phyloP scores from a whole-genome alignment of 1,140 invertebrate species.

The Panagrolaimus sp. region DNA sequence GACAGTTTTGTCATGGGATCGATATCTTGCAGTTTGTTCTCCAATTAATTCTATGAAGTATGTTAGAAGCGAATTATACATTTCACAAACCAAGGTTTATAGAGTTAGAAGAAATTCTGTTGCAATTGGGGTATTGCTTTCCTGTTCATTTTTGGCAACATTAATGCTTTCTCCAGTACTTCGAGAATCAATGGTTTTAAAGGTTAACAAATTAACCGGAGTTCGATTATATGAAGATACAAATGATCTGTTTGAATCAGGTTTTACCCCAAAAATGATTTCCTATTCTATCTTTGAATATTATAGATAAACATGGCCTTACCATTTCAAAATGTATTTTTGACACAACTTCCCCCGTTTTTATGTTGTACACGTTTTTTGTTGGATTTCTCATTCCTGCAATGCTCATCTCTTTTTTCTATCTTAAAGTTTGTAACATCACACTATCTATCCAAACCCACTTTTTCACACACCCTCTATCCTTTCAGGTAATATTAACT shows the following conservation, averaged over 20 bases:
- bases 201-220: conserved; percentile 45
- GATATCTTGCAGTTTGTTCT: conserved; percentile 40
- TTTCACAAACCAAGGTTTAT: conserved; percentile 7
- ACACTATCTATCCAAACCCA: neutral
- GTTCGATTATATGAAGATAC: conserved; percentile 35
- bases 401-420: conserved; percentile 51
- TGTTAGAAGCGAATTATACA: neutral
- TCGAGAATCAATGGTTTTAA: conserved; percentile 44
- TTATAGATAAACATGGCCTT: conserved; percentile 19
- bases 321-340: conserved; percentile 48
- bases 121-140: conserved; percentile 45
- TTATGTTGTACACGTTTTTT: conserved; percentile 53
- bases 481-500: conserved; percentile 21
- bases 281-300: neutral
- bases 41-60: conserved; percentile 24
- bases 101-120: conserved; percentile 51
- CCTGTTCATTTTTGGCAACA: conserved; percentile 43
- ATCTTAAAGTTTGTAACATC: conserved; percentile 32
- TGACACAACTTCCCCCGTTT: conserved; percentile 43
- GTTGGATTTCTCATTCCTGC: conserved; percentile 54
- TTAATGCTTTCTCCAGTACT: conserved; percentile 52
- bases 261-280: conserved; percentile 10
- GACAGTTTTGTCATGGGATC: conserved; percentile 43
- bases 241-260: conserved; percentile 21
- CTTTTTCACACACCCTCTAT: neutral